These are phyloP conservation scores for Platichthys stellatus DNA, from an alignment of 2,113 vertebrate genomes.

Conservation along the genomic window DNA sequence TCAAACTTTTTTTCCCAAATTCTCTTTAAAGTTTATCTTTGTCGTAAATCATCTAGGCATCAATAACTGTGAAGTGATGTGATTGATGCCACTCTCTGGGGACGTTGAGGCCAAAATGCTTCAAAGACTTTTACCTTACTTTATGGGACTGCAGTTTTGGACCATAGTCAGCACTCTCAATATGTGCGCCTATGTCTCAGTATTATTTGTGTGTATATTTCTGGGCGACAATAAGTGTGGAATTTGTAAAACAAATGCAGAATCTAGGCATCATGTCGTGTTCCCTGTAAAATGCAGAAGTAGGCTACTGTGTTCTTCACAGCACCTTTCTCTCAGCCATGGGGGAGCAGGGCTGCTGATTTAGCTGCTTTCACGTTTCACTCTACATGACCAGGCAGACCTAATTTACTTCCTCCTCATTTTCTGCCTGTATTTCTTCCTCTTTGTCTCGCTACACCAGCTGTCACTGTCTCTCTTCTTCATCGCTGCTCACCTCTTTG, in stretches of 20 bases:
- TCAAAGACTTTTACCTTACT: background rate
- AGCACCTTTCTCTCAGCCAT: slow-evolving; percentile 41
- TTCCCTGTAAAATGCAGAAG: slow-evolving; percentile 18
- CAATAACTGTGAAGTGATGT: slow-evolving; percentile 9
- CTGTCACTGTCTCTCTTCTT: slow-evolving; percentile 8
- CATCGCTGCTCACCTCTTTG: slow-evolving; percentile 12
- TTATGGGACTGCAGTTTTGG: slow-evolving; percentile 3
- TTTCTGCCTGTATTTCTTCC: slow-evolving; percentile 14
- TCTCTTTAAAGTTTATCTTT: slow-evolving; percentile 31
- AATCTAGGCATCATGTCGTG: slow-evolving; percentile 3
- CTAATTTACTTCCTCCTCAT: slow-evolving; percentile 55
- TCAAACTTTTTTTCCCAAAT: slow-evolving; percentile 27
- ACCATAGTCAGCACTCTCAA: background rate
- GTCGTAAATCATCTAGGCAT: background rate
- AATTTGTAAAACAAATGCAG: background rate
- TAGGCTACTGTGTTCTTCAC: slow-evolving; percentile 54
- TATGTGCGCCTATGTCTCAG: too few species aligned
- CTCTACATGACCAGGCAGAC: slow-evolving; percentile 75
- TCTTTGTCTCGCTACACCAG: background rate
- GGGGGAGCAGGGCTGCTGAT: slow-evolving; percentile 69
- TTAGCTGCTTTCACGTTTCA: slow-evolving; percentile 71
- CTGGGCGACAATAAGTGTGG: background rate
- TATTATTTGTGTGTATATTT: background rate
- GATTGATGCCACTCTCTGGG: slow-evolving; percentile 23
- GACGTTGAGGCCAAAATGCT: slow-evolving; percentile 22